These are phyloP conservation scores for Nymphalis io DNA, from an alignment of 1,140 invertebrate species.

Conservation along the genomic window DNA sequence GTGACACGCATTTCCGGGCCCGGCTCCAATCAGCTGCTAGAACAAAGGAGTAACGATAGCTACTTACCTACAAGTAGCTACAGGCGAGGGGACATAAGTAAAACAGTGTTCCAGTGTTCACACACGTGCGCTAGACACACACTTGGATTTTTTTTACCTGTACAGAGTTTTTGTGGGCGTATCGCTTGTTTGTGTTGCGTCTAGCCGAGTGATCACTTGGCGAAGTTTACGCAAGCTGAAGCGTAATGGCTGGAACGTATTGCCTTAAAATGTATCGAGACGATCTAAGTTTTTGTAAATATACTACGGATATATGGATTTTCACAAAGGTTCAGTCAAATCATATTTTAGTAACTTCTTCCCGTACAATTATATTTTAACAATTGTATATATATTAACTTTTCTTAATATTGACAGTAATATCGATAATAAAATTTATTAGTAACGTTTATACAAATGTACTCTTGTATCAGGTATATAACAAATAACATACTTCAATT, in stretches of 20 bases:
- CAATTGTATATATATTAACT: too few relatives aligned
- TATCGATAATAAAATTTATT: too few relatives aligned
- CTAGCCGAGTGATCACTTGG: slow-evolving; percentile 50
- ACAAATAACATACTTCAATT: not conserved
- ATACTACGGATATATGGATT: not conserved
- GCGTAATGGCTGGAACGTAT: slow-evolving; percentile 56
- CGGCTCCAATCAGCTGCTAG: slow-evolving; percentile 80
- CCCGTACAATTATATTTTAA: too few relatives aligned
- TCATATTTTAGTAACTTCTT: not conserved
- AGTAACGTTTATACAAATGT: too few relatives aligned
- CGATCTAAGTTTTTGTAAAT: slow-evolving; percentile 8
- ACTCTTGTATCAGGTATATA: not conserved
- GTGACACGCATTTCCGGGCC: slow-evolving; percentile 79
- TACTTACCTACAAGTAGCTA: slow-evolving; percentile 79
- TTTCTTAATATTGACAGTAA: too few relatives aligned
- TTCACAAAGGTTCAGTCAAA: not conserved
- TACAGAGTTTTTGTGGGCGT: slow-evolving; percentile 60
- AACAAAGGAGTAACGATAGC: slow-evolving; percentile 79
- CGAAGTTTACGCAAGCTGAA: slow-evolving; percentile 57
- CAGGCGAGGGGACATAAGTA: slow-evolving; percentile 64
- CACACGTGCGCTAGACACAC: slow-evolving; percentile 61
- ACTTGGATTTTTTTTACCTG: slow-evolving; percentile 62
- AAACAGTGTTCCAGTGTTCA: slow-evolving; percentile 51
- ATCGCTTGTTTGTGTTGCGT: slow-evolving; percentile 45
- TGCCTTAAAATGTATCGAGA: slow-evolving; percentile 35